Evolutionary conservation across 2,113 vertebrate species (phyloP), one percentile per base, ranked within the genome.

Genomic region (Sander lucioperca): DNA sequence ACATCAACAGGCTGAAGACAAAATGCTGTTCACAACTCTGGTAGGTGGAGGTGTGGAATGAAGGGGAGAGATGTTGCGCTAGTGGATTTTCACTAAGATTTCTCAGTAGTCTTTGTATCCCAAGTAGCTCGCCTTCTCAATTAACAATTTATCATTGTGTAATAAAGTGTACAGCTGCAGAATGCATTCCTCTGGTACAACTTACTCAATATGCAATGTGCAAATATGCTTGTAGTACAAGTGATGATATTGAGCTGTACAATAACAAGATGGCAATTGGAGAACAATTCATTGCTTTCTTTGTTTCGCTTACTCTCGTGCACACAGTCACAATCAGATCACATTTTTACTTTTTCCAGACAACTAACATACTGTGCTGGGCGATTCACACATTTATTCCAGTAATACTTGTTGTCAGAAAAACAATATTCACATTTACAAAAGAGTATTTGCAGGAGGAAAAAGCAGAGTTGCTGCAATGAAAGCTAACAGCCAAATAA

Each of bases 11-110:
- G 79, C 80, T 73, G 84, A 54, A 56, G 80, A 89, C 74, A 80
- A 90, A 43, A 89, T 80, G 86, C 77, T 89, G 88, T 88, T 94
- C 90, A 88, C 92, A 84, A 63, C 84, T 89, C 79, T 64, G 81
- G 66, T 77, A 85, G 83, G 77, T 89, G 74, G 81, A 90, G 85
- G 86, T 91, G 91, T 74, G 51, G 83, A 91, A 53, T 6, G 62
- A 71, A 54, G 68, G 51, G 50, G 63, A 59, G 63, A 62, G 36
- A 67, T 51, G 76, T 54, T 36, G 61, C 73, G 62, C 33, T 19
- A 0, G 39, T 11, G 25, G 54, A 64, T 10, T 57, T 39, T 56
- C 25, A 36, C 14, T 51, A 14, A 64, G 59, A 58, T 76, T 61
- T 74, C 64, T 64, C 36, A 21, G 73, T 12, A 33, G 12, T 30